These are phyloP conservation scores for Brachyrhaphis roseni DNA, from an alignment of 2,797 vertebrate genomes.

Conservation along the genomic window DNA sequence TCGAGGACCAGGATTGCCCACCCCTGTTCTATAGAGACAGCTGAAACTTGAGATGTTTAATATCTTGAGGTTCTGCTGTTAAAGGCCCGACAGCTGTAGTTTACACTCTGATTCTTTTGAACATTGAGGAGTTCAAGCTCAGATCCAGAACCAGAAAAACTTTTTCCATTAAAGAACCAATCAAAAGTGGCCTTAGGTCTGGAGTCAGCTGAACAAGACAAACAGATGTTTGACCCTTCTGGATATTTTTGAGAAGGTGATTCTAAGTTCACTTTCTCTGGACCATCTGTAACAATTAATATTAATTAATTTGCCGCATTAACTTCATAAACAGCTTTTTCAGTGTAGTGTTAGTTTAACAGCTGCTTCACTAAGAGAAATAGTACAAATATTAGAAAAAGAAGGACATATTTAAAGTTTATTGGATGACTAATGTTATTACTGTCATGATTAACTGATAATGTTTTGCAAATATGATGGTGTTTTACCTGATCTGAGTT, in stretches of 20 bases:
- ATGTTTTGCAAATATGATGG: neutral
- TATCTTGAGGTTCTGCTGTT: constrained; percentile 58
- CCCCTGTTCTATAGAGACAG: constrained; percentile 43
- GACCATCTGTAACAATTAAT: neutral
- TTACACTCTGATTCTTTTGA: constrained; percentile 52
- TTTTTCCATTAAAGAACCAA: constrained; percentile 55
- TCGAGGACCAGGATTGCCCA: too few species aligned
- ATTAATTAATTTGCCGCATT: neutral
- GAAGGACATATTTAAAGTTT: too few species aligned
- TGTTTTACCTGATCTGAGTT: neutral
- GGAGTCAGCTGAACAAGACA: constrained; percentile 63
- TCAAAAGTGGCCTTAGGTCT: constrained; percentile 36
- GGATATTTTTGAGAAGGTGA: neutral
- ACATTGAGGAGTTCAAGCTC: constrained; percentile 46
- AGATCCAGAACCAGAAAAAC: neutral
- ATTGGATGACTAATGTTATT: constrained; percentile 4
- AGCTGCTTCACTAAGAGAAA: neutral
- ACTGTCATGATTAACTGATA: constrained; percentile 49
- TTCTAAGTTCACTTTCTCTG: neutral
- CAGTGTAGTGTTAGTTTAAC: neutral
- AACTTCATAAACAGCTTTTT: neutral
- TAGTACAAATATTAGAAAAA: too few species aligned
- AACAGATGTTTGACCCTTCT: constrained; percentile 38
- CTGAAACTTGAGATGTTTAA: constrained; percentile 22
- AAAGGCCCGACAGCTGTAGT: constrained; percentile 65